Percentiles rank a stretch among this genome's conserved stretches.
Conservation (phyloP, 2,113 vertebrate genomes). For the Strigops habroptila region DNA sequence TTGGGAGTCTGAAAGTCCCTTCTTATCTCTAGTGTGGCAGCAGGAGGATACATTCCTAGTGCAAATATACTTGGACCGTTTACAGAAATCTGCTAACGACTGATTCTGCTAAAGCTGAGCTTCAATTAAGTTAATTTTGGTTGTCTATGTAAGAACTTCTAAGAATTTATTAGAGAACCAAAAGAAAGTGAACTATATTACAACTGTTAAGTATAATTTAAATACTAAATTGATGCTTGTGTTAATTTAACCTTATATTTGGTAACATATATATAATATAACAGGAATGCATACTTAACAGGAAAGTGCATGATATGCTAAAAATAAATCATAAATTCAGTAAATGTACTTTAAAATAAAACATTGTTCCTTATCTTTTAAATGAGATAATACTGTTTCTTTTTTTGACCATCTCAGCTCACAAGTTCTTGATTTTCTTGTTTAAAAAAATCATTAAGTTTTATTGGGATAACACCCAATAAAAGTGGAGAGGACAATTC, state of each 20-base stretch:
- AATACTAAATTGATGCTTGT: not conserved
- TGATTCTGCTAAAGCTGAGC: not conserved
- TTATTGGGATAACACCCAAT: not conserved
- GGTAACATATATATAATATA: not conserved
- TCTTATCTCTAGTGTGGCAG: not conserved
- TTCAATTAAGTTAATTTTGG: not conserved
- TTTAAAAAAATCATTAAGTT: not conserved
- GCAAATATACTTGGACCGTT: not conserved
- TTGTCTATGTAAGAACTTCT: not conserved
- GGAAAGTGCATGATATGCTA: not conserved
- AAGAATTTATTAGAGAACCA: not conserved
- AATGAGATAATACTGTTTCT: not conserved
- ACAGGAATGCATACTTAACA: not conserved
- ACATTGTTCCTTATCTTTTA: not conserved
- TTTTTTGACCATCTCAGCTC: not conserved
- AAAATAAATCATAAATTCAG: not conserved
- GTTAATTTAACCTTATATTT: not conserved
- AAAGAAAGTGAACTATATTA: not conserved
- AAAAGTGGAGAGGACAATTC: not conserved
- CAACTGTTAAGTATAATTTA: not conserved
- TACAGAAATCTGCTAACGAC: slow-evolving; percentile 10
- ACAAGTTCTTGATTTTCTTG: not conserved
- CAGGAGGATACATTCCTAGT: not conserved
- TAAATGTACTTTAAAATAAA: not conserved
- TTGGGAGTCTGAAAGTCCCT: not conserved